Base-by-base conservation (phyloP, 1,140 invertebrate species). In the Panonychus citri region DNA sequence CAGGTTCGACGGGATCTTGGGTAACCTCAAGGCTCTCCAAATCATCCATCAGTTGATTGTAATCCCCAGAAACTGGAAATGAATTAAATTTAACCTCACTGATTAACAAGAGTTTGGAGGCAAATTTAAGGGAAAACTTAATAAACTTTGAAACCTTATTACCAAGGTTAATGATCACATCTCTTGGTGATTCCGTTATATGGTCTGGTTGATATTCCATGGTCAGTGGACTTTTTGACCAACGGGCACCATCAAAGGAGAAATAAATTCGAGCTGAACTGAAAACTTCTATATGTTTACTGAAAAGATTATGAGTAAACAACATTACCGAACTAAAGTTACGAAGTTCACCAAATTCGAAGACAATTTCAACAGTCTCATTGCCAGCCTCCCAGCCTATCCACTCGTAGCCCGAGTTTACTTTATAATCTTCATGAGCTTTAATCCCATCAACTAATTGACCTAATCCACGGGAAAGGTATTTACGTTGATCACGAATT, bases 291-390 rank as follows among this genome's bases (percentile, higher is more conserved):
- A 82, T 79, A 46, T 79, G 75, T 61, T 75, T 75, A 34, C 67
- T 73, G 65, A 77, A 80, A 63, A 77, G 75, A 66, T 84, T 84
- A 66, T 81, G 81, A 26, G 76, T 77, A 67, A 80, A 84, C 34
- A 94, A 77, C 63, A 82, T 80, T 25, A 88, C 77, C 1, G 78
- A 77, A 15, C 79, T 82, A 71, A 93, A 89, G 68, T 93, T 88
- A 2, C 85, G 73, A 19, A 86, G 78, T 65, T 76, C 75, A 64
- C 87, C 83, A 70, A 93, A 93, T 69, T 88, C 81, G 69, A 91
- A 90, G 59, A 80, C 78, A 59, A 86, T 77, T 62, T 82, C 80
- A 15, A 66, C 55, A 27, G 49, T 51, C 15, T 54, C 25, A 21
- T 53, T 43, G 15, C 10, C 21, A 13, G 51, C 27, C 24, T 57